Base-by-base conservation (phyloP, 2,888 invertebrate species). In the Sminthurides aquaticus region DNA sequence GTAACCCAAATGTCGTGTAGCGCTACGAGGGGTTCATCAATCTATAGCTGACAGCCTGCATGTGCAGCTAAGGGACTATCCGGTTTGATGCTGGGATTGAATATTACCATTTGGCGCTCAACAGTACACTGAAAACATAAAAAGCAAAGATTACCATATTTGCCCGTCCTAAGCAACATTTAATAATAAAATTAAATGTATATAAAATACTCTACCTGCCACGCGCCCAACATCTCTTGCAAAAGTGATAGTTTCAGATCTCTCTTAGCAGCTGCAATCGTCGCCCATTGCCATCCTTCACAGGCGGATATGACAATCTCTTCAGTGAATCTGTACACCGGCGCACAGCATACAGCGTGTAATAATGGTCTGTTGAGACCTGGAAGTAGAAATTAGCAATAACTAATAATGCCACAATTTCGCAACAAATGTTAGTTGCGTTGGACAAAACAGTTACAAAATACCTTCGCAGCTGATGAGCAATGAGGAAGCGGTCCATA, bases 271-370 rank as follows among this genome's bases (percentile, higher is more conserved):
- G 98, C 95, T 15, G 95, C 84, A 66, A 99, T 82, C 15, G 95
- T 84, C 66, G 99, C 82, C 99, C 99, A 99, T 76, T 96, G 95
- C 99, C 99, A 99, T 79, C 98, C 98, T 76, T 95, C 93, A 8
- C 97, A 89, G 0, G 95, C 91, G 0, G 92, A 87, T 60, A 88
- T 87, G 82, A 97, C 89, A 0, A 95, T 89, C 65, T 88, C 87
- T 72, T 90, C 89, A 0, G 91, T 92, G 80, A 99, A 99, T 52
- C 94, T 82, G 73, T 90, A 88, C 20, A 96, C 87, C 77, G 95
- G 91, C 0, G 92, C 90, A 82, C 90, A 89, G 2, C 92, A 87
- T 29, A 94, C 84, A 34, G 87, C 87, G 77, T 95, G 92, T 61
- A 99, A 80, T 60, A 99, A 80, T 34, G 85, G 85, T 68, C 86